Evolutionary conservation across 1,140 invertebrate genomes (phyloP).

Genomic region (Cydia strobilella): DNA sequence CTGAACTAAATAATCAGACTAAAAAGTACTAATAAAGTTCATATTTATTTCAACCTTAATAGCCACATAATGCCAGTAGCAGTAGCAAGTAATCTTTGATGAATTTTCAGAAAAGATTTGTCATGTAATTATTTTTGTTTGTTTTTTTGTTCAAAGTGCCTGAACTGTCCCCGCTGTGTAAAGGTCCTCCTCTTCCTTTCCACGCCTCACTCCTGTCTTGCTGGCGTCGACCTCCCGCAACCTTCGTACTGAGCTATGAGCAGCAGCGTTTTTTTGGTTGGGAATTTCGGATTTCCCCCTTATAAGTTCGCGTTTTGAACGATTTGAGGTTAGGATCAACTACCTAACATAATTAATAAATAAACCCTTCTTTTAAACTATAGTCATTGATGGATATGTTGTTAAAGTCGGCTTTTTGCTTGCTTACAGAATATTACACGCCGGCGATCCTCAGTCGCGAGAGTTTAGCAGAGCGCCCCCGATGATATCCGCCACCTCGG

Average conservation of each 20-base stretch:
- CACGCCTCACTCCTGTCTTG: conserved; percentile 30
- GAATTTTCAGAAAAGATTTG: not conserved
- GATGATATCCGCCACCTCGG: conserved; percentile 54
- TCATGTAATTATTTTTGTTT: conserved; percentile 21
- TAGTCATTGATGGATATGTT: not conserved
- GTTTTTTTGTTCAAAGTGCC: conserved; percentile 23
- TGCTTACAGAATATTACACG: conserved; percentile 62
- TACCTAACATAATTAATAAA: not conserved
- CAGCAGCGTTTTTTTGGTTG: not conserved
- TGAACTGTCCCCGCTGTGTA: conserved; percentile 22
- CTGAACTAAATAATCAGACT: too few relatives aligned
- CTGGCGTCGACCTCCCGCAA: conserved; percentile 2
- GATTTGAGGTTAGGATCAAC: conserved; percentile 13
- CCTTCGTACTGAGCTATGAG: conserved; percentile 4
- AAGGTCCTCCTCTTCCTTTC: conserved; percentile 9
- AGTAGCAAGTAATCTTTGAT: too few relatives aligned
- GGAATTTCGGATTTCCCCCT: not conserved
- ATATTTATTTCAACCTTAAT: too few relatives aligned
- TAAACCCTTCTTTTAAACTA: not conserved
- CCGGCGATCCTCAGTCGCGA: conserved; percentile 61
- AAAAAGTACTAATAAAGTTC: too few relatives aligned
- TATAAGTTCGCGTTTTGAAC: not conserved
- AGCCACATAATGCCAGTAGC: too few relatives aligned
- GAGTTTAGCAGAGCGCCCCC: conserved; percentile 66
- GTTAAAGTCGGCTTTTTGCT: not conserved